Evolutionary conservation across 2,888 invertebrate species (phyloP).

Genomic region (Brachypalpus laphriformis): DNA sequence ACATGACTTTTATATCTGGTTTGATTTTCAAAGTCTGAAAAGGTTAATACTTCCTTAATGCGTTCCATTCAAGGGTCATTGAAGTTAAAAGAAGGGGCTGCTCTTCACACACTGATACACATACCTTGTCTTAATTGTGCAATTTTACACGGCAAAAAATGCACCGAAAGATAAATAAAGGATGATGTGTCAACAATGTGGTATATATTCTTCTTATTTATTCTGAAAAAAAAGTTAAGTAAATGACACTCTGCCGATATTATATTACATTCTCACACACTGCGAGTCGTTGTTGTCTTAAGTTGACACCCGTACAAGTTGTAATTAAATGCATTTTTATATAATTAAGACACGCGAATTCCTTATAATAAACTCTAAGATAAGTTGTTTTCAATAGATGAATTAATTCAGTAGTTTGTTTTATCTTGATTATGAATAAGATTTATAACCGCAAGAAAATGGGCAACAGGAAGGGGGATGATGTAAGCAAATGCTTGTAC

Average conservation of each 20-base stretch:
- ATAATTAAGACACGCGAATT: conserved; percentile 1
- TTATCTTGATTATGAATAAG: neutral
- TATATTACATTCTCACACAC: neutral
- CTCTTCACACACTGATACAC: neutral
- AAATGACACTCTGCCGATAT: conserved; percentile 38
- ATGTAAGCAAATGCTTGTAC: neutral
- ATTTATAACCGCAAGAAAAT: neutral
- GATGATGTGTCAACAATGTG: conserved; percentile 2
- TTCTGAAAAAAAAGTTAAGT: conserved; percentile 13
- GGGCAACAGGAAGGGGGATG: neutral
- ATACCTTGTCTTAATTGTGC: conserved; percentile 19
- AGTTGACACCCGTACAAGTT: conserved; percentile 7
- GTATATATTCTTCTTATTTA: neutral
- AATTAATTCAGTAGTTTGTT: neutral
- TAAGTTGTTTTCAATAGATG: neutral
- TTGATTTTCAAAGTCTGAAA: neutral
- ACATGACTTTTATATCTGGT: neutral
- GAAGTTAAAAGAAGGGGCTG: neutral
- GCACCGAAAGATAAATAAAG: conserved; percentile 15
- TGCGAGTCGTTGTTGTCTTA: conserved; percentile 13
- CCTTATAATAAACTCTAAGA: neutral
- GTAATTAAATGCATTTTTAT: conserved; percentile 30
- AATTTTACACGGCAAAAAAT: conserved; percentile 8
- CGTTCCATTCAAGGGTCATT: conserved; percentile 11
- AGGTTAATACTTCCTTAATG: conserved; percentile 33